A percentile compares a stretch with the other conserved stretches of the same genome.
These are phyloP conservation scores for Zaprionus camerounensis DNA, from an alignment of 1,140 invertebrate species.

Conservation along the genomic window DNA sequence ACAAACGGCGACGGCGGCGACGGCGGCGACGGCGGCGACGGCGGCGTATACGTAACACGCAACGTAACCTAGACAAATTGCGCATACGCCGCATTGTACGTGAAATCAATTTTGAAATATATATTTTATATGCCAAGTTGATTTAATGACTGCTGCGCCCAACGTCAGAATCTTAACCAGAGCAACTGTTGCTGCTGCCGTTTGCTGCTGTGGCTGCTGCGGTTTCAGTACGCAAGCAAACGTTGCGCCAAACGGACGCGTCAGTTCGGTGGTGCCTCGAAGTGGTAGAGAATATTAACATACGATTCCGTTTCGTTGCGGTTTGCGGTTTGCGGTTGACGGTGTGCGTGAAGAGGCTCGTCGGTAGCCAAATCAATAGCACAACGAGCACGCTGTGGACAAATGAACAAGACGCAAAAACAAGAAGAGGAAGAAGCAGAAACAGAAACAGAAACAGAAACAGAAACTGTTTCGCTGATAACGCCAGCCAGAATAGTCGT, in stretches of 20 bases:
- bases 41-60: conserved; percentile 38
- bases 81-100: conserved; percentile 21
- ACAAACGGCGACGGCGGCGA: not conserved
- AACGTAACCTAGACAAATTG: not conserved
- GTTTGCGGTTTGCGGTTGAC: not conserved
- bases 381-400: conserved; percentile 20
- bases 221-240: conserved; percentile 58
- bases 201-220: conserved; percentile 15
- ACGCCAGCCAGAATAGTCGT: conserved; percentile 1
- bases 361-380: conserved; percentile 62
- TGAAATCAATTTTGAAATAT: conserved; percentile 25
- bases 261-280: conserved; percentile 1
- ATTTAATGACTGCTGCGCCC: not conserved
- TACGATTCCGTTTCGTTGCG: not conserved
- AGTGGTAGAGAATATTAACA: conserved; percentile 9
- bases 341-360: conserved; percentile 36
- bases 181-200: conserved; percentile 13
- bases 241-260: conserved; percentile 63
- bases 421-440: not conserved
- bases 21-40: too few relatives aligned
- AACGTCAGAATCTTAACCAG: not conserved
- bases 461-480: not conserved
- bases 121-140: not conserved
- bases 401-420: conserved; percentile 30
- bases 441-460: not conserved